These are phyloP conservation scores for Eublepharis macularius DNA, from an alignment of 2,113 vertebrate species.

Conservation along the genomic window DNA sequence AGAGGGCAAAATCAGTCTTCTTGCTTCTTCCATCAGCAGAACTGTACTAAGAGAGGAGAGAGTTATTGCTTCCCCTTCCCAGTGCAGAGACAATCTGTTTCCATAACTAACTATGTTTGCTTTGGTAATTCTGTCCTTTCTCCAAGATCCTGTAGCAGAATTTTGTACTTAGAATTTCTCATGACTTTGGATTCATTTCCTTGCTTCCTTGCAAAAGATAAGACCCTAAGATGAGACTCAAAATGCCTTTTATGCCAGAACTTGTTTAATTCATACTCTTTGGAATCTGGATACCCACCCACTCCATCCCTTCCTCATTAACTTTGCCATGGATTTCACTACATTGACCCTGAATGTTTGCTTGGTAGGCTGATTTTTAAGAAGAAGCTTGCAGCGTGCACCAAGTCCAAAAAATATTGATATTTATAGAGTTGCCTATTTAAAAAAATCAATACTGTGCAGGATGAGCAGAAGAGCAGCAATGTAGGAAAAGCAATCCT, in stretches of 20 bases:
- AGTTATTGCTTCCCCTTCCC: background rate
- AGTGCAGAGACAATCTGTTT: background rate
- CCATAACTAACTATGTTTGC: background rate
- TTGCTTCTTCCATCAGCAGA: too few species aligned
- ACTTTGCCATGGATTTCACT: slow-evolving; percentile 2
- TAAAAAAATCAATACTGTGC: slow-evolving; percentile 43
- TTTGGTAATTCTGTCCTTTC: accelerated
- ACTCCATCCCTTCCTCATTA: slow-evolving; percentile 44
- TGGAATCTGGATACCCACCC: slow-evolving; percentile 3
- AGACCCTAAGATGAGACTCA: background rate
- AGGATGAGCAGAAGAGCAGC: slow-evolving; percentile 22
- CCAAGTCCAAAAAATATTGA: slow-evolving; percentile 55
- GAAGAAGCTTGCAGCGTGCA: slow-evolving; percentile 31
- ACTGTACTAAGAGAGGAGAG: background rate
- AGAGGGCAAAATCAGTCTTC: too few species aligned
- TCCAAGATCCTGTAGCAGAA: accelerated
- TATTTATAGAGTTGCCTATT: slow-evolving; percentile 51
- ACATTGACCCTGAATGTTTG: slow-evolving; percentile 16
- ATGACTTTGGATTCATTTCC: accelerated
- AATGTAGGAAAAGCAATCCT: background rate
- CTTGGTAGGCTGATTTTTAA: slow-evolving; percentile 24
- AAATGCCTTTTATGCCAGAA: background rate
- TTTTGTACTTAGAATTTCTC: background rate
- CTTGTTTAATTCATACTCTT: background rate
- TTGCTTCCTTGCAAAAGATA: background rate